Base-by-base conservation (phyloP, 1,140 invertebrate species). In the Colletes latitarsis region DNA sequence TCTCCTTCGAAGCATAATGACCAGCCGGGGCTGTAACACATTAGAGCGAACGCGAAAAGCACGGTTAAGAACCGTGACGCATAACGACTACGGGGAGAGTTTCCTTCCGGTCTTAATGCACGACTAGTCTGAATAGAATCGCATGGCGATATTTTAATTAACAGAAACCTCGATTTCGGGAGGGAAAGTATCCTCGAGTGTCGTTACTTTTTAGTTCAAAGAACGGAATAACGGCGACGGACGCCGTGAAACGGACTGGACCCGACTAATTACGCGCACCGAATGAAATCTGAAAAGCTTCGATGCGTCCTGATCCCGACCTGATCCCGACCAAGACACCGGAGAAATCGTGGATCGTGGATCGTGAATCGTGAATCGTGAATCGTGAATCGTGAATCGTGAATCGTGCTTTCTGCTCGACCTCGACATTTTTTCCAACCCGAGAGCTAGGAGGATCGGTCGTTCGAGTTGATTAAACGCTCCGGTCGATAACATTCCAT, bases 391-490 rank as follows among this genome's bases (percentile, higher is more conserved):
- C 30, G 30, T 30, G 30, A 2, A 46, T 8, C 1, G 43, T 46
- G 9, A 17, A 39, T 9, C n/a, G 3, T 17, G 10, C 10, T 52
- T 30, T 30, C 30, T 2, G 4, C 6, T 3, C 46, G 6, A 8
- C 8, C 15, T 3, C 12, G n/a, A 4, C 12, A 0, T 41, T 43
- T 21, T n/a, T n/a, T 52, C 17, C 68, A 8, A 14, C 10, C 4
- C 0, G 5, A 57, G 41, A 49, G 17, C 46, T 73, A n/a, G 30
- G 15, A 15, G 63, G 60, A 15, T 49, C 17, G 43, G n/a, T 66
- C 19, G 30, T 71, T 77, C 21, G 74, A 49, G 67, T 53, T 77
- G 74, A 82, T 82, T 82, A 82, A 82, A 71, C 60, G 73, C 12
- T 30, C 17, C 57, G 57, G 55, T 77, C 73, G 73, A 81, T 81